phyloP scores from a whole-genome alignment of 2,113 vertebrate species.

The Psophia crepitans region DNA sequence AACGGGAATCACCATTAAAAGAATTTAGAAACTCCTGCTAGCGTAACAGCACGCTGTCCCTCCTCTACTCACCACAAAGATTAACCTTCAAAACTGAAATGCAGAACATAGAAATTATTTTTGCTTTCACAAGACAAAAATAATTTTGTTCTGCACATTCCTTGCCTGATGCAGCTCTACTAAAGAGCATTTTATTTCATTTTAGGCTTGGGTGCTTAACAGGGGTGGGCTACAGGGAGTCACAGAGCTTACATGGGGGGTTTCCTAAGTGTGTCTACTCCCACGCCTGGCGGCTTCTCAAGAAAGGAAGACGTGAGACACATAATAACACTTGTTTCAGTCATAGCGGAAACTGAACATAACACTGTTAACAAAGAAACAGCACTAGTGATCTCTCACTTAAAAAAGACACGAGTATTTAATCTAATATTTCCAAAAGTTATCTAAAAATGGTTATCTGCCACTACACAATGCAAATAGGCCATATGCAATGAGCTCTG shows the following conservation, averaged over 20 bases:
- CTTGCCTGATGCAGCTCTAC: background rate
- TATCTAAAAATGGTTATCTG: background rate
- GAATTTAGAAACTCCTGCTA: background rate
- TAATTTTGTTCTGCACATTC: background rate
- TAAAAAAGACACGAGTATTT: background rate
- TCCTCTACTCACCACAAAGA: background rate
- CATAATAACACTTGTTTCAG: conserved; percentile 1
- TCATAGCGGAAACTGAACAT: conserved; percentile 31
- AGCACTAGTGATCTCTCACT: background rate
- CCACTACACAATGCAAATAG: background rate
- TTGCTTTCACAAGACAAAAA: background rate
- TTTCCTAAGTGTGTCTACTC: conserved; percentile 33
- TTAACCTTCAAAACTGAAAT: background rate
- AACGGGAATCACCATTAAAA: background rate
- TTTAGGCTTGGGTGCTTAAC: background rate
- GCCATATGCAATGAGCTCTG: background rate
- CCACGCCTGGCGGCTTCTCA: conserved; percentile 16
- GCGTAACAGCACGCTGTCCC: background rate
- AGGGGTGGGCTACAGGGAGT: background rate
- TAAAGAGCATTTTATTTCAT: background rate
- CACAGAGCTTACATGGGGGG: background rate
- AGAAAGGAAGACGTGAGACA: conserved; percentile 42
- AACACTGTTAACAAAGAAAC: background rate
- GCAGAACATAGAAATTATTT: background rate
- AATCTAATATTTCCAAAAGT: background rate